Conservation (phyloP, 2,888 invertebrate species). For the Drosophila neonasuta region DNA sequence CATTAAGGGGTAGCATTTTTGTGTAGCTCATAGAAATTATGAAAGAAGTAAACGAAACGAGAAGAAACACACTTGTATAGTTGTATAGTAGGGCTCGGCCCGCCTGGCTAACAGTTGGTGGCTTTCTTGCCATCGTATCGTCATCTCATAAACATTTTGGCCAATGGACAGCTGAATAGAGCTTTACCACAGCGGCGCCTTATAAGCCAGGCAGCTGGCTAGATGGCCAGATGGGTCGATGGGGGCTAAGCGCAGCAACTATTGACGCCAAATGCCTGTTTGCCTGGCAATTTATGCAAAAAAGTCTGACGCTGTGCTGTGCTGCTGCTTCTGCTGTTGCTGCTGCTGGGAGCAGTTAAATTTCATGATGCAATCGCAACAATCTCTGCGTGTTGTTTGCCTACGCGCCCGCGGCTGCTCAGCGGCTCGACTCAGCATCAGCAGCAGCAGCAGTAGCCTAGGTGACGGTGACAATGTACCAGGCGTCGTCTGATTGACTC, state of each 20-base stretch:
- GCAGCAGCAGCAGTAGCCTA: neutral
- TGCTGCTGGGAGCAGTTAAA: slow-evolving; percentile 57
- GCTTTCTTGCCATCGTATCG: slow-evolving; percentile 38
- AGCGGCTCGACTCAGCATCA: neutral
- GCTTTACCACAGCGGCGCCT: slow-evolving; percentile 67
- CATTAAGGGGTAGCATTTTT: slow-evolving; percentile 50
- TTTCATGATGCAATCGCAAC: slow-evolving; percentile 74
- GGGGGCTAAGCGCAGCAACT: slow-evolving; percentile 19
- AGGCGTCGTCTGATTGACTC: slow-evolving; percentile 75
- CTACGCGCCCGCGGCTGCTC: slow-evolving; percentile 51
- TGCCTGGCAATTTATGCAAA: slow-evolving; percentile 72
- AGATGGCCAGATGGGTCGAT: slow-evolving; percentile 20
- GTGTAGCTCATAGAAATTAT: slow-evolving; percentile 66
- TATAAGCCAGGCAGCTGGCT: slow-evolving; percentile 55
- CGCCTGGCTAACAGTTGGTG: slow-evolving; percentile 12
- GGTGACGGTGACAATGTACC: slow-evolving; percentile 75
- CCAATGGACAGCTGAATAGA: slow-evolving; percentile 73
- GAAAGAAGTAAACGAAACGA: slow-evolving; percentile 52
- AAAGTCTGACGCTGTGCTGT: slow-evolving; percentile 37
- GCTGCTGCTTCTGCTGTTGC: neutral
- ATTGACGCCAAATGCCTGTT: slow-evolving; percentile 47
- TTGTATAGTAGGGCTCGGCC: slow-evolving; percentile 10
- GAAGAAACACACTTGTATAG: slow-evolving; percentile 24
- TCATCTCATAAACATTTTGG: slow-evolving; percentile 72
- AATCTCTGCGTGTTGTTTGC: slow-evolving; percentile 66